phyloP scores from a whole-genome alignment of 2,888 invertebrate species.

The Sthenelais limicola region DNA sequence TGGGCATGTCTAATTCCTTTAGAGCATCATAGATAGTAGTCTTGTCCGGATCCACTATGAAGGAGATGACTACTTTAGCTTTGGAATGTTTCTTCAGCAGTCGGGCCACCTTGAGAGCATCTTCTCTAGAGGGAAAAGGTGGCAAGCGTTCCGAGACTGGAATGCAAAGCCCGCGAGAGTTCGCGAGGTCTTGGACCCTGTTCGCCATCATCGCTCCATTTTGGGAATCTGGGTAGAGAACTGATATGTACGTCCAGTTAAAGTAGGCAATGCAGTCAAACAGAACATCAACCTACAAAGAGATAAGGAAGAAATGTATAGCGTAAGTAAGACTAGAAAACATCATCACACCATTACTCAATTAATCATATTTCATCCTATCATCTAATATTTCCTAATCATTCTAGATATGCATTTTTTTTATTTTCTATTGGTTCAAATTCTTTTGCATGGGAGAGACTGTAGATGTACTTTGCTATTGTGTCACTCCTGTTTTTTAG shows the following conservation, averaged over 20 bases:
- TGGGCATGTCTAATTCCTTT: background rate
- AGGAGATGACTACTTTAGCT: background rate
- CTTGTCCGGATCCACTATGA: background rate
- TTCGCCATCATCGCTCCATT: conserved; percentile 3
- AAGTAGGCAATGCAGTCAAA: conserved; percentile 3
- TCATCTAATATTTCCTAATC: too few relatives aligned
- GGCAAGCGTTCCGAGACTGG: background rate
- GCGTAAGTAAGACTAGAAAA: too few relatives aligned
- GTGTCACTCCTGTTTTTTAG: too few relatives aligned
- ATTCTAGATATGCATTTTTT: too few relatives aligned
- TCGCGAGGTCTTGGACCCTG: background rate
- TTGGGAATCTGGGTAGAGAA: background rate
- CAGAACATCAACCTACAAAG: background rate
- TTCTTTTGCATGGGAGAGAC: too few relatives aligned
- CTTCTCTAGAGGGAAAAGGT: background rate
- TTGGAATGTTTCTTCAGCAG: background rate
- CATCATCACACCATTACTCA: too few relatives aligned
- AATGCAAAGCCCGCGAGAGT: background rate
- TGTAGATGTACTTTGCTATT: too few relatives aligned
- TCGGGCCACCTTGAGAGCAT: background rate
- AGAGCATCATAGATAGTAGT: background rate
- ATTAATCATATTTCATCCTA: too few relatives aligned
- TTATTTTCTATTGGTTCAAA: too few relatives aligned
- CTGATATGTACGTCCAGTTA: conserved; percentile 22
- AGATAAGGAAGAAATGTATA: too few relatives aligned